phyloP scores from a whole-genome alignment of 2,113 vertebrate species.

The Sylvietta virens region DNA sequence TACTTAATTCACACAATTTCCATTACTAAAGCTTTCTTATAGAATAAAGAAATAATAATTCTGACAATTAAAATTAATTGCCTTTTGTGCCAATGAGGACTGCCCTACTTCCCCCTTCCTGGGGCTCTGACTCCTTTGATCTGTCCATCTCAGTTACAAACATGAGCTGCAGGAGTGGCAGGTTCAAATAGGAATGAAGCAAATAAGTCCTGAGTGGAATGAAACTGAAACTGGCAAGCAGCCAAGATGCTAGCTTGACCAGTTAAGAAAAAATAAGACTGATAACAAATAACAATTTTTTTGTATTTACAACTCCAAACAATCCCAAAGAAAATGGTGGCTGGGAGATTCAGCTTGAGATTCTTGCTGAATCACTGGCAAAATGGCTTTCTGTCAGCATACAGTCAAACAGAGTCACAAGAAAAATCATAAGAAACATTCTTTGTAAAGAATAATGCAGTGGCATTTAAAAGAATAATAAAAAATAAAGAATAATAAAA shows the following conservation, averaged over 20 bases:
- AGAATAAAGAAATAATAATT: conserved; percentile 26
- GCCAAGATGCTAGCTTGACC: background rate
- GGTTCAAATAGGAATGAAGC: conserved; percentile 54
- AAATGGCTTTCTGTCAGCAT: background rate
- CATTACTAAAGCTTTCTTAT: conserved; percentile 4
- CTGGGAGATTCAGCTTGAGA: background rate
- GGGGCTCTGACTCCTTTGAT: conserved; percentile 58
- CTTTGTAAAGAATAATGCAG: background rate
- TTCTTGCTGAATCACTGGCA: background rate
- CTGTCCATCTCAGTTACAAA: conserved; percentile 61
- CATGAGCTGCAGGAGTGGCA: conserved; percentile 50
- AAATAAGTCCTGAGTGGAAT: conserved; percentile 60
- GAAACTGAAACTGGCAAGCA: conserved; percentile 32
- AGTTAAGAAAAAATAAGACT: conserved; percentile 1
- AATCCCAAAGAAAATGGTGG: background rate
- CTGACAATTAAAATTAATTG: conserved; percentile 53
- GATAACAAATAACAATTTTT: background rate
- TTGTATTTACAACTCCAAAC: background rate
- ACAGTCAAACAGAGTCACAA: background rate
- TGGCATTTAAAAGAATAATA: background rate
- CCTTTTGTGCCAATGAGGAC: background rate
- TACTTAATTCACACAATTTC: conserved; percentile 10
- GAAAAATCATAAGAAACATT: background rate
- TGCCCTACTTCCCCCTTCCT: conserved; percentile 16
- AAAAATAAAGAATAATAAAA: background rate